Conservation (phyloP, 2,113 vertebrate genomes). For the Micronisus gabar region DNA sequence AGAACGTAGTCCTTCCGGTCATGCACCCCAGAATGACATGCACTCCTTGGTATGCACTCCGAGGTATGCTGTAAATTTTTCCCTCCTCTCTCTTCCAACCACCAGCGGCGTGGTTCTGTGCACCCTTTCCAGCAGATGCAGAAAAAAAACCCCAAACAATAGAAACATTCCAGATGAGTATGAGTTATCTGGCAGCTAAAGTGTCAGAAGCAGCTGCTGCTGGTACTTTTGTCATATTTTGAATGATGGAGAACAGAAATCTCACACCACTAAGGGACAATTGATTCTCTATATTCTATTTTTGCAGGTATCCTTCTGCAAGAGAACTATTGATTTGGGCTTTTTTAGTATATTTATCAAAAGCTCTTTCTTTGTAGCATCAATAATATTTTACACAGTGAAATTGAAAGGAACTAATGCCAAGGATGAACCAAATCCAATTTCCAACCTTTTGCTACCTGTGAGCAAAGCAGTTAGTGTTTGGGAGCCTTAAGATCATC, state of each 20-base stretch:
- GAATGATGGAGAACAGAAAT: constrained; percentile 1
- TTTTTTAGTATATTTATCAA: constrained; percentile 10
- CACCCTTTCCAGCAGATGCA: neutral
- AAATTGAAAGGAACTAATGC: constrained; percentile 29
- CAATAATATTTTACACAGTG: neutral
- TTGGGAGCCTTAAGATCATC: neutral
- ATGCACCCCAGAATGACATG: accelerated
- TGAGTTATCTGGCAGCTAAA: neutral
- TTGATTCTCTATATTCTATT: constrained; percentile 24
- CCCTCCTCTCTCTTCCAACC: neutral
- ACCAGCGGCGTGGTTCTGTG: accelerated
- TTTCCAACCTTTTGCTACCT: neutral
- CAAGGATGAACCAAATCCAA: neutral
- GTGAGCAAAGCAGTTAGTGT: neutral
- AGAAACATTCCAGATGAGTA: neutral
- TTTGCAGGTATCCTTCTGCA: neutral
- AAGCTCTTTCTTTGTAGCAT: neutral
- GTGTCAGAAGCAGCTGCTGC: neutral
- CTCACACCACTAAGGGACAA: neutral
- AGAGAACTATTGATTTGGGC: neutral
- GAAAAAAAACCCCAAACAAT: neutral
- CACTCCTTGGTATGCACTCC: neutral
- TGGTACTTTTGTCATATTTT: neutral
- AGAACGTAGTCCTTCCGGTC: accelerated
- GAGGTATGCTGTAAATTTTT: neutral